Evolutionary conservation across 2,888 invertebrate species (phyloP).

Genomic region (Mechanitis messenoides): DNA sequence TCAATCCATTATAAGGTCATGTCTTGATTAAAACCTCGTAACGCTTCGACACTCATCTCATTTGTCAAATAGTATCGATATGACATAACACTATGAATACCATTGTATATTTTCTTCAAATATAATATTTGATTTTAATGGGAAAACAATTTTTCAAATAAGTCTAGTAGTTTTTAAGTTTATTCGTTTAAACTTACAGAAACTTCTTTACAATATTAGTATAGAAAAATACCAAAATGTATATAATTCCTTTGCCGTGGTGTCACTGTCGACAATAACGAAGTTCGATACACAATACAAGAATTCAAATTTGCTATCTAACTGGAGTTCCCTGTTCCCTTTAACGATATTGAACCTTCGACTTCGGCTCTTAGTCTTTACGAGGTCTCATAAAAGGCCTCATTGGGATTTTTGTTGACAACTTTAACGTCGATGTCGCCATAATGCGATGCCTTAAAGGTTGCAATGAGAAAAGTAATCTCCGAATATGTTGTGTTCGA

Average conservation of each 20-base stretch:
- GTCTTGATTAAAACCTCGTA: too few relatives aligned
- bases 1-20: too few relatives aligned
- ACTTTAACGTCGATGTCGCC: constrained; percentile 21
- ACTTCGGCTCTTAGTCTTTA: constrained; percentile 16
- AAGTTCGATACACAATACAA: background rate
- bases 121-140: background rate
- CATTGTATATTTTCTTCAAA: background rate
- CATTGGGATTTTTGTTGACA: constrained; percentile 7
- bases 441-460: constrained; percentile 25
- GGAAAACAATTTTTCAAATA: too few relatives aligned
- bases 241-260: too few relatives aligned
- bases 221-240: too few relatives aligned
- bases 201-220: too few relatives aligned
- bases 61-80: too few relatives aligned
- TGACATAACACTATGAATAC: too few relatives aligned
- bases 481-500: background rate
- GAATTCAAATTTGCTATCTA: constrained; percentile 4
- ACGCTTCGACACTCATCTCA: too few relatives aligned
- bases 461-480: constrained; percentile 8
- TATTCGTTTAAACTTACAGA: too few relatives aligned
- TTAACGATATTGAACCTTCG: constrained; percentile 12
- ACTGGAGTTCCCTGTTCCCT: constrained; percentile 9
- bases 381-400: constrained; percentile 25
- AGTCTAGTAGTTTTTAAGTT: too few relatives aligned
- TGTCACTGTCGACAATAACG: background rate